Base-by-base conservation (phyloP, 2,797 vertebrate genomes). In the Silurus aristotelis region DNA sequence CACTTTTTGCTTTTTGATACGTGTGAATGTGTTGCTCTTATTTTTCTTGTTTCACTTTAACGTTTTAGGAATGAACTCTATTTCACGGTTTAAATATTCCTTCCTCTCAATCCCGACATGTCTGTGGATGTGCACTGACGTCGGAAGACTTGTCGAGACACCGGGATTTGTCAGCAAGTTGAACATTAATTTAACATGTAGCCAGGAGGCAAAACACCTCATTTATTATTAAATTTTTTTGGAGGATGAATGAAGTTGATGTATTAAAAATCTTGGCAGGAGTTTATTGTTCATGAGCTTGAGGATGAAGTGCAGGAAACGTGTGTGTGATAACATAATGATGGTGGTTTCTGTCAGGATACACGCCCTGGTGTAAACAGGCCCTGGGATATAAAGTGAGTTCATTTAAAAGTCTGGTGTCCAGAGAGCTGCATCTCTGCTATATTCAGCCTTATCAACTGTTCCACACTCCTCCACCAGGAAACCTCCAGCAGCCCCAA, bases 401-500 rank as follows among this genome's bases (percentile, higher is more conserved):
- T 0, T 38, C 0, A 38, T 38, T 38, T 38, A 38, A 38, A 38
- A 38, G 38, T 48, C 46, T 78, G 13, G 56, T 87, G 52, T 83
- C 77, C 58, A 68, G 66, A 61, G 63, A 12, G 48, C 5, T 70
- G 63, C 27, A 86, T 81, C 68, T 73, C 77, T 83, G 71, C 52
- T 85, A 63, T 71, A 82, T 71, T 61, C 61, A 19, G 14, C 43
- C 73, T 88, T 84, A 85, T 89, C 87, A 89, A 58, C 20, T 61
- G 27, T 58, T 63, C 67, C 75, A 68, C 88, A 89, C 88, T 87
- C 80, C 85, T 31, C 70, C 0, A 4, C 43, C 76, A 83, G 87
- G 22, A 89, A 89, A 17, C 82, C 70, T 71, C 58, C 84, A 71
- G 85, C 76, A 66, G 79, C 82, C 84, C 82, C 73, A 83, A 84